phyloP scores from a whole-genome alignment of 64 coral and sea anemone species.

The Porites lutea region DNA sequence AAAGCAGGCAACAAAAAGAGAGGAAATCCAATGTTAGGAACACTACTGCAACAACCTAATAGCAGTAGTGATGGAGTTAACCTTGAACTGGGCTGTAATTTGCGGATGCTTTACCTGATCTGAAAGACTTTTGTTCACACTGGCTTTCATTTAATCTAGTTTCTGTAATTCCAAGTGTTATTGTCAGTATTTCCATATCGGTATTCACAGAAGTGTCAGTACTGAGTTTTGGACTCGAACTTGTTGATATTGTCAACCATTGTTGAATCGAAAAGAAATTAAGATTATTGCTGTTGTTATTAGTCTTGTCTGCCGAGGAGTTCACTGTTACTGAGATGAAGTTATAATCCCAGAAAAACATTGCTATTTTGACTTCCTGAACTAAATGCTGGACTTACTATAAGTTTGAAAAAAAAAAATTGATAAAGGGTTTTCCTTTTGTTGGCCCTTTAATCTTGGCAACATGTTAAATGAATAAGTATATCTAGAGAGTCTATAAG shows the following conservation, averaged over 20 bases:
- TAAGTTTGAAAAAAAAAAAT: not conserved
- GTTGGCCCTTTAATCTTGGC: not conserved
- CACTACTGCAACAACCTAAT: not conserved
- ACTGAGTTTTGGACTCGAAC: too few relatives aligned
- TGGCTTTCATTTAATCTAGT: too few relatives aligned
- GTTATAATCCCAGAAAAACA: conserved; percentile 1
- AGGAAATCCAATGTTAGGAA: too few relatives aligned
- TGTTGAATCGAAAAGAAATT: not conserved
- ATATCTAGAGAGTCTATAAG: too few relatives aligned
- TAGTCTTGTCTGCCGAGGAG: not conserved
- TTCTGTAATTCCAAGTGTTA: not conserved
- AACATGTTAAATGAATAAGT: not conserved
- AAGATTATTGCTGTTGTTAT: not conserved
- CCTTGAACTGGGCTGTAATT: too few relatives aligned
- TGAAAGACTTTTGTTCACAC: too few relatives aligned
- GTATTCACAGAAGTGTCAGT: not conserved
- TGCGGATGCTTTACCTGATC: too few relatives aligned
- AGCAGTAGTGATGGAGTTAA: not conserved
- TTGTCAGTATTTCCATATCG: not conserved
- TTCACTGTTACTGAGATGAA: not conserved
- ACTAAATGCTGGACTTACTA: too few relatives aligned
- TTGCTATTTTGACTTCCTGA: not conserved
- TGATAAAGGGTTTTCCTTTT: not conserved
- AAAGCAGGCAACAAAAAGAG: too few relatives aligned
- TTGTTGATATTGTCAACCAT: too few relatives aligned